These are phyloP conservation scores for Brachionus calyciflorus DNA, from an alignment of 1,140 invertebrate genomes.

Conservation along the genomic window DNA sequence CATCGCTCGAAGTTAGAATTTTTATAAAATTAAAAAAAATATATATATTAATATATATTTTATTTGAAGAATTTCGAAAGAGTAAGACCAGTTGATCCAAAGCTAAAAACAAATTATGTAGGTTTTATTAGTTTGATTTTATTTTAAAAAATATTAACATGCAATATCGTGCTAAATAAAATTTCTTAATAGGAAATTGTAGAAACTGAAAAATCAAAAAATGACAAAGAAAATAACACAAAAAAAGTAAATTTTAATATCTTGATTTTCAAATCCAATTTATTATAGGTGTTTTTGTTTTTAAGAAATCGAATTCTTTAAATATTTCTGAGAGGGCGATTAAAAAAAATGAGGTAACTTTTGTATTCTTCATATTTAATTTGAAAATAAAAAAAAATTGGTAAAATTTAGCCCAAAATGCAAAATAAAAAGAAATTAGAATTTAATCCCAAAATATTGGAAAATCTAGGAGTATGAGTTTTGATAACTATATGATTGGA, in stretches of 20 bases:
- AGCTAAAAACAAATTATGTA: no score
- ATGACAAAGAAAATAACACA: not conserved
- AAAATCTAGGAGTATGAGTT: not conserved
- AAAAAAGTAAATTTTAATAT: not conserved
- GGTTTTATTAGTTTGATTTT: no score
- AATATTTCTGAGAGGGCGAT: not conserved
- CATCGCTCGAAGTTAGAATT: no score
- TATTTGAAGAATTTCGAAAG: no score
- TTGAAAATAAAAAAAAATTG: not conserved
- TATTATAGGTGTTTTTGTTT: not conserved
- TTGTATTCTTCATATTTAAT: not conserved
- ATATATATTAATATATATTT: no score
- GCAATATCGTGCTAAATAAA: no score
- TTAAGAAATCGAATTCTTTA: not conserved
- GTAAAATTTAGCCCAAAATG: not conserved
- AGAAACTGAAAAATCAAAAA: not conserved
- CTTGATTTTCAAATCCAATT: not conserved
- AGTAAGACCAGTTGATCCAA: no score
- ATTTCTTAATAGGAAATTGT: not conserved
- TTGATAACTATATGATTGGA: not conserved
- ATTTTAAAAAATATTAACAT: no score
- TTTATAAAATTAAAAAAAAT: no score
- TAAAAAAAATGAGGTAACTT: constrained; percentile 15
- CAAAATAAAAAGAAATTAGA: constrained; percentile 1
- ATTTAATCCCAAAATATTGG: not conserved